These are phyloP conservation scores for Limnodromus scolopaceus DNA, from an alignment of 2,797 vertebrate genomes.

Conservation along the genomic window DNA sequence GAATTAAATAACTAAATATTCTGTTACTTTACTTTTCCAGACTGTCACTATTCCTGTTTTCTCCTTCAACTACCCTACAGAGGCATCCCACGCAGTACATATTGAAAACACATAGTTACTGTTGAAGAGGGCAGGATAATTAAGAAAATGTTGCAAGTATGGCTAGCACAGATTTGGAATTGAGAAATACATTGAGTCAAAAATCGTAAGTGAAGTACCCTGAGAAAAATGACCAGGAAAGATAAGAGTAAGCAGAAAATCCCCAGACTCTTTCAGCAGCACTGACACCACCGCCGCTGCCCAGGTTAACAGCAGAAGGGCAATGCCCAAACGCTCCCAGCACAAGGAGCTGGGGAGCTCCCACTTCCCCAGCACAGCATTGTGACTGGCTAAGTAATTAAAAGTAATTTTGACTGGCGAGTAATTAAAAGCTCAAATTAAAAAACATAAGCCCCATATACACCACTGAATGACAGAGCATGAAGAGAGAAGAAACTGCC, in stretches of 20 bases:
- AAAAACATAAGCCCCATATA: neutral
- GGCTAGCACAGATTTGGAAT: neutral
- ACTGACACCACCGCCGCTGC: accelerated
- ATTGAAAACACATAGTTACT: neutral
- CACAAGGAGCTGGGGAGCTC: neutral
- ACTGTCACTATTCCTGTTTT: neutral
- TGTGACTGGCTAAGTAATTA: neutral
- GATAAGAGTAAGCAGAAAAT: neutral
- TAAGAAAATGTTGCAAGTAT: neutral
- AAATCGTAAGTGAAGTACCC: neutral
- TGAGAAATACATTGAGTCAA: neutral
- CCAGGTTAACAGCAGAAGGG: neutral
- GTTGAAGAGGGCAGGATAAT: neutral
- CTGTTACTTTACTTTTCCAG: neutral
- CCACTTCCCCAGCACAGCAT: neutral
- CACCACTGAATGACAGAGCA: neutral
- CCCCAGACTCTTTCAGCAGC: neutral
- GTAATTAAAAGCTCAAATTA: neutral
- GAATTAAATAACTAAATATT: neutral
- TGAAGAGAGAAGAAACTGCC: neutral
- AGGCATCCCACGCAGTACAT: neutral
- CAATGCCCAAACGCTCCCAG: neutral
- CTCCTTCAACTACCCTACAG: neutral
- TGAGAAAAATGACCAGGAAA: neutral
- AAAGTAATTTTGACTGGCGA: too few species aligned